phyloP scores from a whole-genome alignment of 2,797 vertebrate species.

The Lepus townsendii region DNA sequence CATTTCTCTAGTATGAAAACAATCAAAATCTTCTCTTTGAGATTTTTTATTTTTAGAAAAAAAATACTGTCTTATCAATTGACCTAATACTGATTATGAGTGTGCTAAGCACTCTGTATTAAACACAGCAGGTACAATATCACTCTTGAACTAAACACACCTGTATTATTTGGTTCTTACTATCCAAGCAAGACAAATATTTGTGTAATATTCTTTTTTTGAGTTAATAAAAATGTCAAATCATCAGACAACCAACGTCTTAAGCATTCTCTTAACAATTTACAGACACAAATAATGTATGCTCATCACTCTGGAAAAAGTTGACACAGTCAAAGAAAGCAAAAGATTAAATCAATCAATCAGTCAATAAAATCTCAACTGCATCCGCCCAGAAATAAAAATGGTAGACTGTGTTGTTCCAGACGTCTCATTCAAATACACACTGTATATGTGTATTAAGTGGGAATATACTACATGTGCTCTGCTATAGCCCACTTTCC shows the following conservation, averaged over 20 bases:
- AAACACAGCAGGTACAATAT: not conserved
- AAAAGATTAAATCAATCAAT: constrained; percentile 32
- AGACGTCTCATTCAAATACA: not conserved
- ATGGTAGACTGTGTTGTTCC: not conserved
- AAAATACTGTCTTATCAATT: not conserved
- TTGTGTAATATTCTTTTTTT: not conserved
- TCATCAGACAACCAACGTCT: not conserved
- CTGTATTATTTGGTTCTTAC: not conserved
- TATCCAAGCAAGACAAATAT: not conserved
- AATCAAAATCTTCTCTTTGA: no score
- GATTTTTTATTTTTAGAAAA: no score
- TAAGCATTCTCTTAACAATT: not conserved
- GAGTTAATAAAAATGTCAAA: not conserved
- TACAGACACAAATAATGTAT: not conserved
- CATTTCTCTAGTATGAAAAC: no score
- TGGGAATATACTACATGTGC: not conserved
- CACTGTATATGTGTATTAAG: not conserved
- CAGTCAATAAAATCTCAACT: not conserved
- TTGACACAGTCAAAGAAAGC: not conserved
- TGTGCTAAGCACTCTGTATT: not conserved
- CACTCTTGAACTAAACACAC: not conserved
- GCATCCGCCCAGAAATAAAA: not conserved
- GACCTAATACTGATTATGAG: not conserved
- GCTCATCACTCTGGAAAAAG: not conserved
- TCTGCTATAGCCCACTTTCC: not conserved